Conservation (phyloP, 2,888 invertebrate genomes). For the Sepioteuthis lessoniana region DNA sequence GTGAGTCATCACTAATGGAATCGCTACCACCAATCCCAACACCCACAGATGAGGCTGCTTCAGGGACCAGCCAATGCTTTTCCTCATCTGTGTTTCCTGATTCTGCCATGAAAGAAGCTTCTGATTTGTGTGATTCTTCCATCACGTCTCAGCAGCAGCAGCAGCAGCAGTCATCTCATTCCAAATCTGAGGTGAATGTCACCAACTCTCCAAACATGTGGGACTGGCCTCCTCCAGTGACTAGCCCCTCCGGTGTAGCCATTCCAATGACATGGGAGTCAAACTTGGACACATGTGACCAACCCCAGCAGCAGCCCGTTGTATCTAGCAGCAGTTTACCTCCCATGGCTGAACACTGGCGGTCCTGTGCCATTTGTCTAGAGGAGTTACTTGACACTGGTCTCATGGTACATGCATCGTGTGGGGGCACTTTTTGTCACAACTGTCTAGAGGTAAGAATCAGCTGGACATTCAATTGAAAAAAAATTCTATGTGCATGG, state of each 20-base stretch:
- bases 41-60: not conserved
- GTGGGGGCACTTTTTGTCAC: conserved; percentile 79
- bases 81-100: not conserved
- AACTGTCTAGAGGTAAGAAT: conserved; percentile 79
- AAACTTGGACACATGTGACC: not conserved
- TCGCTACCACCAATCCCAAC: not conserved
- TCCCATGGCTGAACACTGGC: conserved; percentile 65
- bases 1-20: not conserved
- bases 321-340: not conserved
- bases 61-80: conserved; percentile 36
- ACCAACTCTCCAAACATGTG: not conserved
- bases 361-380: conserved; percentile 79
- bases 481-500: not conserved
- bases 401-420: conserved; percentile 78
- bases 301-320: not conserved
- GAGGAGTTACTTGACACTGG: conserved; percentile 79
- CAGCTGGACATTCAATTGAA: not conserved
- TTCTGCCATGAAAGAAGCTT: conserved; percentile 35
- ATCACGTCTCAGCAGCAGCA: not conserved
- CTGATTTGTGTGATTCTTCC: conserved; percentile 5
- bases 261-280: conserved; percentile 43
- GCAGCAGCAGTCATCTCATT: not conserved
- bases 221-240: not conserved
- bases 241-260: not conserved
- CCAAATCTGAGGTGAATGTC: conserved; percentile 35